Percentiles rank a stretch among this genome's conserved stretches.
Conservation (phyloP, 2,113 vertebrate genomes). For the Podarcis cretensis region DNA sequence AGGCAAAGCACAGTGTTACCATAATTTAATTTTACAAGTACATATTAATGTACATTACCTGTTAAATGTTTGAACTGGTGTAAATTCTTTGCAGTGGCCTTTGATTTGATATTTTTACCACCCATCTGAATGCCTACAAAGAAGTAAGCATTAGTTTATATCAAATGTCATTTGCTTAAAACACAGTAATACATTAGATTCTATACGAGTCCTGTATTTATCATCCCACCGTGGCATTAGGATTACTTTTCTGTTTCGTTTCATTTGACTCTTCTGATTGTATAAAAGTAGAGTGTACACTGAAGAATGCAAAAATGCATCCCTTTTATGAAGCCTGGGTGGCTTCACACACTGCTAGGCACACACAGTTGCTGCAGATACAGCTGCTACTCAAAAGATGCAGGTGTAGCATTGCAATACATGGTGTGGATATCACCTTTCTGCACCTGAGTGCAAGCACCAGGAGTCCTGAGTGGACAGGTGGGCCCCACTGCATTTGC, state of each 20-base stretch:
- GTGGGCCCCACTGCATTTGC: not conserved
- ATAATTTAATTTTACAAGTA: slow-evolving; percentile 10
- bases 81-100: slow-evolving; percentile 40
- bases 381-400: not conserved
- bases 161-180: not conserved
- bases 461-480: not conserved
- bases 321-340: not conserved
- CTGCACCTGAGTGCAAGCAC: not conserved
- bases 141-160: slow-evolving; percentile 14
- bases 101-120: slow-evolving; percentile 36
- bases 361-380: not conserved
- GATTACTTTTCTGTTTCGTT: not conserved
- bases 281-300: not conserved
- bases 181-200: fast-evolving
- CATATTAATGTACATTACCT: slow-evolving; percentile 63
- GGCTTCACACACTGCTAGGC: not conserved
- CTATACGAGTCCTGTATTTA: not conserved
- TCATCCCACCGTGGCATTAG: not conserved
- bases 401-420: not conserved
- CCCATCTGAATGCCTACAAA: slow-evolving; percentile 52
- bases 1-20: not conserved
- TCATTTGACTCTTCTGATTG: slow-evolving; percentile 3
- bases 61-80: slow-evolving; percentile 58
- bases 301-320: not conserved
- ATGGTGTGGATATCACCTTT: not conserved